Evolutionary conservation across 2,888 invertebrate species (phyloP).

Genomic region (Macrophya alboannulata): DNA sequence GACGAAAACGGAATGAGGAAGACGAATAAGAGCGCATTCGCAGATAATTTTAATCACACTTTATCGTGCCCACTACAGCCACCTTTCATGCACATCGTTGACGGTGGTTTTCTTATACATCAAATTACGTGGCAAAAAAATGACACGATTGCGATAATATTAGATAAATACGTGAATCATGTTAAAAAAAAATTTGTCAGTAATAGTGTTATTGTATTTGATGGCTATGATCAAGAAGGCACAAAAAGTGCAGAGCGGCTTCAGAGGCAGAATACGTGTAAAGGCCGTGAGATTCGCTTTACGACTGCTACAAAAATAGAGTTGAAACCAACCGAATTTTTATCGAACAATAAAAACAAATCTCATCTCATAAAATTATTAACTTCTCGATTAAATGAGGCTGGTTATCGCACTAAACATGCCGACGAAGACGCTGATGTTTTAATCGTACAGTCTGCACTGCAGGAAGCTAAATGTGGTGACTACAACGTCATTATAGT

Average conservation of each 20-base stretch:
- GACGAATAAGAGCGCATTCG: background rate
- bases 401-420: background rate
- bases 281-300: conserved; percentile 1
- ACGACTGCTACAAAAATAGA: background rate
- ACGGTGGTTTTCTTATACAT: background rate
- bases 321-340: background rate
- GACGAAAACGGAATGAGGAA: background rate
- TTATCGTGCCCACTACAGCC: background rate
- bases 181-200: background rate
- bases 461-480: background rate
- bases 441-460: background rate
- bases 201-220: background rate
- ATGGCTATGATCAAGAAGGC: background rate
- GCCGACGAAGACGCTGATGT: too few species aligned
- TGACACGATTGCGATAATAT: background rate
- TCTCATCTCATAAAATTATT: background rate
- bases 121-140: background rate
- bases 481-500: background rate
- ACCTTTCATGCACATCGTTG: background rate
- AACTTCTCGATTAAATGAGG: background rate
- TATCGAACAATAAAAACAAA: background rate
- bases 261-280: background rate
- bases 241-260: background rate
- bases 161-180: background rate
- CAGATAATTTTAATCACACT: background rate